Evolutionary conservation across 2,888 invertebrate genomes (phyloP), one percentile per base, ranked within the genome.

Genomic region (Aplocera efformata): DNA sequence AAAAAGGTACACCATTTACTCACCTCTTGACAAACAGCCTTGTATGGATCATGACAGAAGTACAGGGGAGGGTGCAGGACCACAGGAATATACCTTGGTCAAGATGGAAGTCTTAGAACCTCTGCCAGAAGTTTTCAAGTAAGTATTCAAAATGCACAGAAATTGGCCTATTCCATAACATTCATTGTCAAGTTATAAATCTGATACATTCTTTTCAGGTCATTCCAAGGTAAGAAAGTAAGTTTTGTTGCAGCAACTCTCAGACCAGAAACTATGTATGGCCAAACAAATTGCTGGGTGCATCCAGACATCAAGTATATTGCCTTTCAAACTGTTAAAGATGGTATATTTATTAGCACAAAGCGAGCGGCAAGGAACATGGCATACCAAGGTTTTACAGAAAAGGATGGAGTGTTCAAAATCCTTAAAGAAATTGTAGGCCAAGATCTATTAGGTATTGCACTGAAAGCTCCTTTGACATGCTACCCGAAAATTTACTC

Each of bases 1-100:
- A 9, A 99, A 99, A 85, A 90, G 99, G 4, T 95, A 98, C 70
- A 98, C 98, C 0, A 95, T 99, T 53, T 99, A 92, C 79, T 99
- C 98, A 0, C 98, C 98, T 0, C 92, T 95, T 65, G 99, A 99
- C 82, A 94, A 94, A 6, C 99, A 99, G 74, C 99, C 99, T 0
- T 99, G 99, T 73, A 99, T 99, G 99, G 99, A 99, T 79, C 99
- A 99, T 72, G 99, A 99, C 78, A 91, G 99, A 58, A 93, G 96
- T 25, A 90, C 93, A 1, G 99, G 99, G 0, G 99, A 99, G 88
- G 99, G 98, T 30, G 98, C 98, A 3, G 99, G 97, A 0, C 97
- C 98, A 0, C 98, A 98, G 78, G 99, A 99, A 78, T 99, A 99
- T 70, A 98, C 98, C 1, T 89, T 99, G 1, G 92, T 99, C 45